Evolutionary conservation across 2,797 vertebrate genomes (phyloP).

Genomic region (Karalla daura): DNA sequence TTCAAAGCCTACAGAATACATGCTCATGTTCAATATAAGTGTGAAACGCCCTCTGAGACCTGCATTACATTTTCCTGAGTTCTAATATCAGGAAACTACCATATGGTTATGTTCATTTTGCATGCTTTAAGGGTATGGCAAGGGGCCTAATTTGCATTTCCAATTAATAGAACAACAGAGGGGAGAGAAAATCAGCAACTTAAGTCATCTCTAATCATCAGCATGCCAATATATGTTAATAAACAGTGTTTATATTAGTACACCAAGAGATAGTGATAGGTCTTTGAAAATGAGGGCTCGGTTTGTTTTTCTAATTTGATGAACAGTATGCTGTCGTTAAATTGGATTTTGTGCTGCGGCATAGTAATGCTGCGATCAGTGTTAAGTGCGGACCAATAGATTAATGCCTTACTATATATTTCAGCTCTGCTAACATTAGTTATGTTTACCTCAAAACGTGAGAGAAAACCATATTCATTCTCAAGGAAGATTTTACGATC

Average conservation of each 20-base stretch:
- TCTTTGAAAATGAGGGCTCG: not conserved
- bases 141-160: slow-evolving; percentile 28
- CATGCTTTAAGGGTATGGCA: slow-evolving; percentile 14
- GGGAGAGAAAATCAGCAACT: not conserved
- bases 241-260: not conserved
- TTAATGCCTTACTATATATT: not conserved
- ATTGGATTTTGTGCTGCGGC: not conserved
- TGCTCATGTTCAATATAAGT: not conserved
- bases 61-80: slow-evolving; percentile 3
- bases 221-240: not conserved
- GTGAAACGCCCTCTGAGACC: slow-evolving; percentile 5
- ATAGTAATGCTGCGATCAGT: not conserved
- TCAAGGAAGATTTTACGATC: not conserved
- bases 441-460: not conserved
- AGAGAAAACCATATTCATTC: not conserved
- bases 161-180: slow-evolving; percentile 5
- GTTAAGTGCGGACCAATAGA: not conserved
- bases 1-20: slow-evolving; percentile 8
- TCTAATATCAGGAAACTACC: slow-evolving; percentile 5
- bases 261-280: not conserved
- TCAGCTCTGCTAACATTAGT: not conserved
- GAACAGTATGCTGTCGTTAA: not conserved
- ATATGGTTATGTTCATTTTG: slow-evolving; percentile 28
- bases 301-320: not conserved
- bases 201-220: slow-evolving; percentile 6